Base-by-base conservation (phyloP, 2,888 invertebrate species). In the Aromia moschata region DNA sequence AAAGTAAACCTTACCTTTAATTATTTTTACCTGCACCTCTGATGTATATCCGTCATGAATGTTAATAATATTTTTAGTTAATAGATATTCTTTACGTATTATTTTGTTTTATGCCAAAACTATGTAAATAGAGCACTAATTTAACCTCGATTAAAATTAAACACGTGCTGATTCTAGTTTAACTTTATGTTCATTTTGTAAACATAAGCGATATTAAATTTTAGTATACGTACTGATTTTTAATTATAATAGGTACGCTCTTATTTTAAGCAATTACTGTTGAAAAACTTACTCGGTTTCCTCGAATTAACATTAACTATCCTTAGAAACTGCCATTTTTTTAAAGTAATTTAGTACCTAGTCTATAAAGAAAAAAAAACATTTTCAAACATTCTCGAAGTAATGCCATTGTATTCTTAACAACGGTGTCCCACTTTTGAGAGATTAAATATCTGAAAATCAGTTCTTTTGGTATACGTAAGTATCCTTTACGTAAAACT, bases 111-210 rank as follows among this genome's bases (percentile, higher is more conserved):
- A 51, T 25, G 40, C 37, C 40, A 30, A 40, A 51, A n/a, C 40
- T 33, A 41, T 52, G 40, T 52, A 52, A 52, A 52, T 52, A 52
- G 15, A 40, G 16, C 20, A 31, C 40, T 40, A 41, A 41, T 52
- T 52, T 52, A 41, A 52, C 52, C 52, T 52, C 41, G 52, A 52
- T 52, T 41, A 52, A 25, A 52, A 41, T 31, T 52, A 52, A 41
- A 30, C 52, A 52, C 40, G 25, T 30, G 52, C 41, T 41, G 31
- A 30, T 38, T 52, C 18, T 41, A 17, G 18, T 52, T 52, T 31
- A 38, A 16, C 20, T 52, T 52, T 52, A 52, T 52, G 40, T 38
- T 4, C 52, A 31, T 52, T 16, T 52, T 20, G 25, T 52, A 52
- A 52, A 52, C 52, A 52, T 31, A 16, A 31, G 4, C 40, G 40